phyloP scores from a whole-genome alignment of 2,797 vertebrate species.

The Bucorvus abyssinicus region DNA sequence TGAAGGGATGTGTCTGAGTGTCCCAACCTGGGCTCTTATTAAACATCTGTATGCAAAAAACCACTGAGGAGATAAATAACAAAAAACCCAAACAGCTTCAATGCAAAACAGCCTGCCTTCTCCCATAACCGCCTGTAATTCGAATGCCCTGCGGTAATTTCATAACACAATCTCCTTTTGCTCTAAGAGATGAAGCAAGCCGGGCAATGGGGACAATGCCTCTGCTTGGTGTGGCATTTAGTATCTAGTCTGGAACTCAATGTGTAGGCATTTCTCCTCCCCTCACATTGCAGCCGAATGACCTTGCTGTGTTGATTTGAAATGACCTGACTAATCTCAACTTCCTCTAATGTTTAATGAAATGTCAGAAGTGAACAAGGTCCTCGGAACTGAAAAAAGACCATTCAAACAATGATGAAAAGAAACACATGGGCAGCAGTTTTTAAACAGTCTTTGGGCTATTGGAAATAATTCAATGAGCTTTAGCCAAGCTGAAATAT shows the following conservation, averaged over 20 bases:
- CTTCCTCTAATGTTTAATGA: conserved; percentile 64
- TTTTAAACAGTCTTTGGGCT: conserved; percentile 43
- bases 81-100: not conserved
- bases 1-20: not conserved
- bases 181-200: not conserved
- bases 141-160: not conserved
- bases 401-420: conserved; percentile 63
- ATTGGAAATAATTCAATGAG: conserved; percentile 54
- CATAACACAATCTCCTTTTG: not conserved
- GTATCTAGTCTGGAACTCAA: conserved; percentile 1
- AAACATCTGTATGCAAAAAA: not conserved
- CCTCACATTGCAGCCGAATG: conserved; percentile 31
- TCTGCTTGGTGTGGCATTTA: conserved; percentile 4
- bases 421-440: conserved; percentile 63
- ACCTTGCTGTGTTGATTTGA: conserved; percentile 53
- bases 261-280: conserved; percentile 6
- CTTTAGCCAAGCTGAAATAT: conserved; percentile 35
- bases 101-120: not conserved
- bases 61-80: not conserved
- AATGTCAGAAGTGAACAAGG: conserved; percentile 59
- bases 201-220: not conserved
- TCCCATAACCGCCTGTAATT: not conserved
- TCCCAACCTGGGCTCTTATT: not conserved
- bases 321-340: conserved; percentile 62
- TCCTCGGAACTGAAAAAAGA: conserved; percentile 35